A percentile compares a stretch with the other conserved stretches of the same genome.
phyloP scores from a whole-genome alignment of 2,888 invertebrate species.

The Pyrrhia umbra region DNA sequence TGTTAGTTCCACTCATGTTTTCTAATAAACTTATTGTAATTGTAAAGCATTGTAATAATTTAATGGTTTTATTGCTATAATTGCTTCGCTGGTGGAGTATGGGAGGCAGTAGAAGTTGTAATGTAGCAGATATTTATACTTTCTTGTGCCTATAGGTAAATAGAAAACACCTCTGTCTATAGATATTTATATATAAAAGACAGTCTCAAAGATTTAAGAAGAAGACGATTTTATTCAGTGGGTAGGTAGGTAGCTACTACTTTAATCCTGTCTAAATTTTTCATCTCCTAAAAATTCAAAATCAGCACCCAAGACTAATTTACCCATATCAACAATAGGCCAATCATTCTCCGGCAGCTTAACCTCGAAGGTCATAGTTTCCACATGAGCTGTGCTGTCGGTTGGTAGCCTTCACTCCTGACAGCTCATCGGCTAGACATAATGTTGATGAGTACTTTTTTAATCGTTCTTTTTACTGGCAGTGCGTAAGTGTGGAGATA shows the following conservation, averaged over 20 bases:
- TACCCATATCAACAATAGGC: slow-evolving; percentile 63
- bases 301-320: slow-evolving; percentile 48
- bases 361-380: slow-evolving; percentile 70
- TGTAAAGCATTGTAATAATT: slow-evolving; percentile 32
- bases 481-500: slow-evolving; percentile 52
- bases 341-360: slow-evolving; percentile 69
- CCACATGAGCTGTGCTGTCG: slow-evolving; percentile 66
- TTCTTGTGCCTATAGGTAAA: no score
- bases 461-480: slow-evolving; percentile 72
- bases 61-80: slow-evolving; percentile 44
- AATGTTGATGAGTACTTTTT: slow-evolving; percentile 83
- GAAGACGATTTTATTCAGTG: no score
- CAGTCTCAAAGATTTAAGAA: no score
- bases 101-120: not conserved
- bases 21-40: slow-evolving; percentile 57
- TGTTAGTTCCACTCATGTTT: slow-evolving; percentile 53
- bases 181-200: no score
- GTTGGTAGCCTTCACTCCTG: slow-evolving; percentile 82
- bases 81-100: not conserved
- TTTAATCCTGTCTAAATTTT: no score
- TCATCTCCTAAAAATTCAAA: not conserved
- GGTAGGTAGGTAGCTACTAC: no score
- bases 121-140: no score
- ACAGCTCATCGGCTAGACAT: slow-evolving; percentile 84
- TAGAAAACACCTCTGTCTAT: no score